Base-by-base conservation (phyloP, 2,113 vertebrate species). In the Chloropsis cyanopogon region DNA sequence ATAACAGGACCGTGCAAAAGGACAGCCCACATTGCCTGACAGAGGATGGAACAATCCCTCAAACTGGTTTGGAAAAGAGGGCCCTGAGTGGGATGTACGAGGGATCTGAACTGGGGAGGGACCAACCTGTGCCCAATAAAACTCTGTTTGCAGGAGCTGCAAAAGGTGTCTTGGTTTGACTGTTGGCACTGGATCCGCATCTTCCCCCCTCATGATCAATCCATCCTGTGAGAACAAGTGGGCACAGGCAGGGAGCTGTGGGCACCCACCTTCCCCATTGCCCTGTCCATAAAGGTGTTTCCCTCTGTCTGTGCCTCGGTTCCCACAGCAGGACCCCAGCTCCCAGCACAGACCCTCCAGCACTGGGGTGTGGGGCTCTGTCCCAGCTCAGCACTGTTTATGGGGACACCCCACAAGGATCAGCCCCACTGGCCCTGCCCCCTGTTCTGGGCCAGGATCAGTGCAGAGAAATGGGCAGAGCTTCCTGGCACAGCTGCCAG, bases 101-200 rank as follows among this genome's bases (percentile, higher is more conserved):
- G 12, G 56, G n/a, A 19, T 54, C 75, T 77, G 49, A 25, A 31
- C 54, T 20, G 37, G 41, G 21, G 35, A 42, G 21, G 14, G 15
- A 42, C 44, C 47, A 54, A 18, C 39, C 2, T 1, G 6, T 90
- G 50, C 60, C 60, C 2, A 97, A 96, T 97, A 96, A 95, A 96
- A 59, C 11, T 85, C 59, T 61, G 13, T 52, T 81, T 42, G 47
- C 56, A 79, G 57, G 57, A 92, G 37, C 61, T 61, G 50, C 1
- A 2, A 37, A n/a, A 50, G 44, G 6, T 44, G 44, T 89, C 28
- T 33, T 82, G 46, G 53, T 41, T 57, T 85, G 12, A 78, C 42
- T 90, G 5, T 47, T n/a, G 60, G 80, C 23, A 31, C 31, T 52
- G n/a, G 20, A 9, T 23, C 53, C 68, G 41, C 52, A 12, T 15